Conservation (phyloP, 2,888 invertebrate genomes). For the Halictus quadricinctus region DNA sequence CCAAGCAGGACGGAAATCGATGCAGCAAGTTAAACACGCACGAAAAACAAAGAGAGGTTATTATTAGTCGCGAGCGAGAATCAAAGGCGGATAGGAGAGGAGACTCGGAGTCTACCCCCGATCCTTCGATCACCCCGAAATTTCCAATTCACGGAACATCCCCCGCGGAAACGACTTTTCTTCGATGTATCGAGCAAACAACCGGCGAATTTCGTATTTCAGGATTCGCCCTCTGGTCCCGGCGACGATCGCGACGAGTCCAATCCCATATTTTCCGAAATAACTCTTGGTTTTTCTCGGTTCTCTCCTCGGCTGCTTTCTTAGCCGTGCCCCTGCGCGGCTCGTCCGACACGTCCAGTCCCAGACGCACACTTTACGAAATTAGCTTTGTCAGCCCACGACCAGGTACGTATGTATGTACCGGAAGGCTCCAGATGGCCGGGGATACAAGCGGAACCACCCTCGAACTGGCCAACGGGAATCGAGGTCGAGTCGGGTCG, state of each 20-base stretch:
- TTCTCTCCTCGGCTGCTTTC: not conserved
- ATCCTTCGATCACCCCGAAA: not conserved
- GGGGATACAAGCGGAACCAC: slow-evolving; percentile 24
- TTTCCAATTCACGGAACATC: slow-evolving; percentile 32
- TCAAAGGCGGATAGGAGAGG: not conserved
- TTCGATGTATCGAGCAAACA: slow-evolving; percentile 32
- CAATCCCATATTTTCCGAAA: slow-evolving; percentile 59
- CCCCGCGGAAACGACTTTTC: slow-evolving; percentile 28
- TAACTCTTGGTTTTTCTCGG: slow-evolving; percentile 16
- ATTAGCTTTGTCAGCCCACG: slow-evolving; percentile 77
- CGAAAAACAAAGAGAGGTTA: too few relatives aligned
- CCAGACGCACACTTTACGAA: slow-evolving; percentile 74
- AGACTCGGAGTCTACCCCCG: not conserved
- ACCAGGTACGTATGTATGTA: slow-evolving; percentile 56
- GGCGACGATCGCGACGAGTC: slow-evolving; percentile 24
- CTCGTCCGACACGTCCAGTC: slow-evolving; percentile 70
- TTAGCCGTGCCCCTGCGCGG: slow-evolving; percentile 42
- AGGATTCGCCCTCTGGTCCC: slow-evolving; percentile 38
- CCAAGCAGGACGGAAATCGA: too few relatives aligned
- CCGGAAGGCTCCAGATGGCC: slow-evolving; percentile 31
- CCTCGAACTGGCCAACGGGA: slow-evolving; percentile 21
- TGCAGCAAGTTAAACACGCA: too few relatives aligned
- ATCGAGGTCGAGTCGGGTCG: slow-evolving; percentile 31
- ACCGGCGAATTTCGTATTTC: slow-evolving; percentile 38
- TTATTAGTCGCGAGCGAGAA: not conserved